These are phyloP conservation scores for Trichosurus vulpecula DNA, from an alignment of 2,797 vertebrate species.

Conservation along the genomic window DNA sequence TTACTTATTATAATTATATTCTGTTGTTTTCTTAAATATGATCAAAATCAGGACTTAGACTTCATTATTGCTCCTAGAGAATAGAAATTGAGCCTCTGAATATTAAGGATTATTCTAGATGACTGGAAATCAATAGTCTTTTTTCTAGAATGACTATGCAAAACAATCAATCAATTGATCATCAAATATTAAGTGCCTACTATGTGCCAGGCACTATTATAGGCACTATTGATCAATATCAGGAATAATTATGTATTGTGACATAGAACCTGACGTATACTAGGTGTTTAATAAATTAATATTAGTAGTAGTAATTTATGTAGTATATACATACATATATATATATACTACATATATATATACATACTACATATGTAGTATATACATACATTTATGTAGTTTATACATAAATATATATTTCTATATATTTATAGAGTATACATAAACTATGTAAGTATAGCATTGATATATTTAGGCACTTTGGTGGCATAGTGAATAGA, in stretches of 20 bases:
- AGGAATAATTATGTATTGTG: background rate
- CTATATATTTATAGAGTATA: background rate
- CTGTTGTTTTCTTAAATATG: background rate
- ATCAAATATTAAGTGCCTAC: background rate
- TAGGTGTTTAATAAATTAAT: background rate
- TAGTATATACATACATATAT: no score
- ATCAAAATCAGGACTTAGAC: background rate
- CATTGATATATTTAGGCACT: background rate
- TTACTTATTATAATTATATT: background rate
- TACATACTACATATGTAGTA: background rate
- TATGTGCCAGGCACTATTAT: background rate
- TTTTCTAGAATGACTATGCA: background rate
- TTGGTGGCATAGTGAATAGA: no score
- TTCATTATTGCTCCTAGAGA: background rate
- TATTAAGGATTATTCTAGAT: background rate
- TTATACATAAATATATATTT: background rate
- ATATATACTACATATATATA: no score
- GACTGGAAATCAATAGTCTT: background rate
- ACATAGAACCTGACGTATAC: background rate
- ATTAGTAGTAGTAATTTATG: background rate
- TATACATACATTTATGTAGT: no score
- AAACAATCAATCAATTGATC: background rate
- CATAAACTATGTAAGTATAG: background rate
- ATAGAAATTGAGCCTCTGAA: background rate
- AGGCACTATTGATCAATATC: background rate